phyloP scores from a whole-genome alignment of 2,797 vertebrate species.

The Heteromormyrus szaboi region DNA sequence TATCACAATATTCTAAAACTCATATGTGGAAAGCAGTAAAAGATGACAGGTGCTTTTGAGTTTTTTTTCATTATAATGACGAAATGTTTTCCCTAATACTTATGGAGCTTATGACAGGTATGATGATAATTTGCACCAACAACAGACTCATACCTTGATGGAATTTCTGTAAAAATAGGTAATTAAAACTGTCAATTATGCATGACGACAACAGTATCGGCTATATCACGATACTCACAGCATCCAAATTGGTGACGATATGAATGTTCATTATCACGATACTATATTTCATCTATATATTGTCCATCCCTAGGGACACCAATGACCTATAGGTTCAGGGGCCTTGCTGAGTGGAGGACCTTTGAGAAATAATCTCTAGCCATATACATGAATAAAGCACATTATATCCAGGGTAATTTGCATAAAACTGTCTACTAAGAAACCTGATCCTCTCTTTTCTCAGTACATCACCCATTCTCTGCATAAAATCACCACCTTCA shows the following conservation, averaged over 20 bases:
- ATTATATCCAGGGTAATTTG: not conserved
- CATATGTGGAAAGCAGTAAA: not conserved
- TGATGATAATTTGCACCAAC: not conserved
- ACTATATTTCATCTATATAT: not conserved
- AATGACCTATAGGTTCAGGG: not conserved
- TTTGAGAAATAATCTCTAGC: not conserved
- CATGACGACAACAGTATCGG: not conserved
- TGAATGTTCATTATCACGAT: not conserved
- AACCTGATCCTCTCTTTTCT: not conserved
- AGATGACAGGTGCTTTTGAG: not conserved
- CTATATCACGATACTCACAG: not conserved
- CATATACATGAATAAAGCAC: not conserved
- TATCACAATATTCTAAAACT: not conserved
- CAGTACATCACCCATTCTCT: not conserved
- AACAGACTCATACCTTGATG: not conserved
- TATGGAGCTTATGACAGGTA: not conserved
- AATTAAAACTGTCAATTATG: not conserved
- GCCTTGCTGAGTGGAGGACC: not conserved
- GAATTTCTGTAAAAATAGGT: not conserved
- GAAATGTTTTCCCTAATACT: not conserved
- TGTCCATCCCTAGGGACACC: not conserved
- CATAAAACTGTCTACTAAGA: not conserved
- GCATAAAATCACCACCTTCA: not conserved
- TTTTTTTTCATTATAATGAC: not conserved
- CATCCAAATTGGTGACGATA: not conserved